These are phyloP conservation scores for Melozone crissalis DNA, from an alignment of 2,113 vertebrate species.

Conservation along the genomic window DNA sequence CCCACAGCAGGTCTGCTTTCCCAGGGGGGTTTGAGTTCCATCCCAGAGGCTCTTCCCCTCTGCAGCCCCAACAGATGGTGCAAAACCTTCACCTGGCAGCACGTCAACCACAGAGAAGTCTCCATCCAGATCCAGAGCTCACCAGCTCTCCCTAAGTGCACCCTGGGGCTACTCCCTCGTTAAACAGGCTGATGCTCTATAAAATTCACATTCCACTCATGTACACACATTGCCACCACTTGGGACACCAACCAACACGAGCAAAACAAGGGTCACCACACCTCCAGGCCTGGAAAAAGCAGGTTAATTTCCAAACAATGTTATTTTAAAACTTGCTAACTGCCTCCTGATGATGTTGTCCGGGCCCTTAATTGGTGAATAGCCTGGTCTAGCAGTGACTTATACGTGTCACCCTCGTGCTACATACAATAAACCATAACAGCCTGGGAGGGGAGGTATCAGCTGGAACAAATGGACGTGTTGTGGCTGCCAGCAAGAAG, in stretches of 20 bases:
- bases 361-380: constrained; percentile 23
- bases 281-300: constrained; percentile 44
- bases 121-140: constrained; percentile 34
- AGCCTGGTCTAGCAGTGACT: not conserved
- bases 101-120: not conserved
- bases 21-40: rapidly evolving
- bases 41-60: not conserved
- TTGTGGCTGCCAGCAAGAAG: not conserved
- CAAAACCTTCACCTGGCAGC: not conserved
- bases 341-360: constrained; percentile 59
- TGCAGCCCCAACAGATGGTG: rapidly evolving
- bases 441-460: not conserved
- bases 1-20: not conserved
- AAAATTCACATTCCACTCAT: constrained; percentile 64
- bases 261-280: constrained; percentile 15
- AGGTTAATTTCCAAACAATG: constrained; percentile 62
- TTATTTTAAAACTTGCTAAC: constrained; percentile 72
- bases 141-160: constrained; percentile 2
- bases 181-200: constrained; percentile 42
- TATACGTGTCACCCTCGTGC: not conserved
- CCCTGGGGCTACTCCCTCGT: constrained; percentile 51
- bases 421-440: not conserved
- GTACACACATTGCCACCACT: not conserved
- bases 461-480: not conserved
- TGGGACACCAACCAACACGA: not conserved